Percentiles rank a stretch among this genome's conserved stretches.
Conservation (phyloP, 1,140 invertebrate genomes). For the Aphidius gifuensis region DNA sequence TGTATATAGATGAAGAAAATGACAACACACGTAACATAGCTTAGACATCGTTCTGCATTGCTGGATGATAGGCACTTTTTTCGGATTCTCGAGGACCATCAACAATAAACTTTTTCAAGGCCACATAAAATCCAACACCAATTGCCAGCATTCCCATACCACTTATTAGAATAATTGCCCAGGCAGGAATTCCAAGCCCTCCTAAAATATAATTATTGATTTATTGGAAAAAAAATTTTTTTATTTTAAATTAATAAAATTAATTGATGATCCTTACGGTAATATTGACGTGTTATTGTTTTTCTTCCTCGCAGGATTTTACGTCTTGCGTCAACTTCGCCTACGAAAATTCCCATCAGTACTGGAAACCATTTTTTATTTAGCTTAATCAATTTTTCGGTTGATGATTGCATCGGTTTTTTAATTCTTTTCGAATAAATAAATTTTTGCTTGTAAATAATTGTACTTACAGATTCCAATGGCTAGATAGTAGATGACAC, state of each 20-base stretch:
- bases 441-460: slow-evolving; percentile 2
- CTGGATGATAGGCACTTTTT: slow-evolving; percentile 43
- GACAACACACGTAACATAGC: no score
- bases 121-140: slow-evolving; percentile 64
- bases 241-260: slow-evolving; percentile 1
- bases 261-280: slow-evolving; percentile 60
- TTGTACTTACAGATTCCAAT: slow-evolving; percentile 45
- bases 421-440: slow-evolving; percentile 4
- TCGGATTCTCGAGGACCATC: slow-evolving; percentile 37
- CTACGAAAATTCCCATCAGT: slow-evolving; percentile 61
- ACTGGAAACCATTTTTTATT: slow-evolving; percentile 53
- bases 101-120: slow-evolving; percentile 66
- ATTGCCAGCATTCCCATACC: slow-evolving; percentile 64
- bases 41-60: slow-evolving; percentile 46
- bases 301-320: slow-evolving; percentile 72
- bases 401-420: slow-evolving; percentile 10
- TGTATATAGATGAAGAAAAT: no score
- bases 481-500: slow-evolving; percentile 39
- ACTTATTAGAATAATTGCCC: slow-evolving; percentile 67
- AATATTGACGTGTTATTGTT: slow-evolving; percentile 70
- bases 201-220: slow-evolving; percentile 53
- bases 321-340: slow-evolving; percentile 68
- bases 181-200: slow-evolving; percentile 66
- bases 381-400: background rate
- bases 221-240: slow-evolving; percentile 12